Percentiles rank a stretch among this genome's conserved stretches.
Evolutionary conservation across 2,113 vertebrate species (phyloP).

Genomic region (Glaucomys volans): DNA sequence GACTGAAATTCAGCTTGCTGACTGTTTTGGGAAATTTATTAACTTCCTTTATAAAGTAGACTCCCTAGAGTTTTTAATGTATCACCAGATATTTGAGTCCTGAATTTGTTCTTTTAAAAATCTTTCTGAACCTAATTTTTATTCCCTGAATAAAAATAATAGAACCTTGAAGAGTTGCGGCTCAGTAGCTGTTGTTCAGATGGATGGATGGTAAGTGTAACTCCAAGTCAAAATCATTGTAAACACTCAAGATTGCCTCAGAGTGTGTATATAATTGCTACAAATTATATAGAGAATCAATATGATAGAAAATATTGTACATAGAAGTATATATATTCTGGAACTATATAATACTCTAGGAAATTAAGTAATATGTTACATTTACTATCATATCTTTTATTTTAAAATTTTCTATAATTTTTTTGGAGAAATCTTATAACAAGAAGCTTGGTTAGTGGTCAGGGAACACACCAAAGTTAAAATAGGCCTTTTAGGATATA

Average conservation of each 20-base stretch:
- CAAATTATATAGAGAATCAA: neutral
- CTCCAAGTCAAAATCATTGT: neutral
- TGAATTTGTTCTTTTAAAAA: conserved; percentile 42
- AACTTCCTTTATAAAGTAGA: neutral
- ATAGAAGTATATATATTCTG: neutral
- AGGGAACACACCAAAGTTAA: neutral
- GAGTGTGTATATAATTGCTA: neutral
- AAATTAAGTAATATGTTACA: neutral
- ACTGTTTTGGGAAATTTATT: neutral
- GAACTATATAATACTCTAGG: neutral
- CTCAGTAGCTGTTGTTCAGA: neutral
- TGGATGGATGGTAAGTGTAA: neutral
- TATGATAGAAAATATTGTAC: neutral
- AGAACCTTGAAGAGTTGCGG: neutral
- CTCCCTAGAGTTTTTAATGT: neutral
- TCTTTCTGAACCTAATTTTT: conserved; percentile 4
- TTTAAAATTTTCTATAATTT: neutral
- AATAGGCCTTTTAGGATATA: neutral
- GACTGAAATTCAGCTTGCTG: neutral
- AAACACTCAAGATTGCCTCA: neutral
- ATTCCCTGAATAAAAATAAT: neutral
- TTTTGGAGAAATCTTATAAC: neutral
- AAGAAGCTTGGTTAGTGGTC: neutral
- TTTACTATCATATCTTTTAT: neutral
- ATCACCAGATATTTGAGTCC: neutral